These are phyloP conservation scores for Seriola dumerili DNA, from an alignment of 2,113 vertebrate genomes.

Conservation along the genomic window DNA sequence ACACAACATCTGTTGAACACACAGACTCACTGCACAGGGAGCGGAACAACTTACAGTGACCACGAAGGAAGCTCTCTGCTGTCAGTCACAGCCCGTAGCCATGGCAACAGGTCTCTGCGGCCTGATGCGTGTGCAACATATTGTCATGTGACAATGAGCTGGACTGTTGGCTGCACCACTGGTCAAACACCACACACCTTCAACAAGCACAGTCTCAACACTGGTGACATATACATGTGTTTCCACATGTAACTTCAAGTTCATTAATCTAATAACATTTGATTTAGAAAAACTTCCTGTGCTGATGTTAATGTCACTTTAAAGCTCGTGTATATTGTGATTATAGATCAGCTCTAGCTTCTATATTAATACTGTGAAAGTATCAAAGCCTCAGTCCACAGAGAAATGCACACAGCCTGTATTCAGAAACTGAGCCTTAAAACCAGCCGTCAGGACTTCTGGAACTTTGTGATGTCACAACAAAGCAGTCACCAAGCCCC, in stretches of 20 bases:
- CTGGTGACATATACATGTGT: background rate
- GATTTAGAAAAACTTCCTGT: too few species aligned
- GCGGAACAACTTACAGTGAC: constrained; percentile 11
- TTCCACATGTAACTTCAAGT: background rate
- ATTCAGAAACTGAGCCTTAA: too few species aligned
- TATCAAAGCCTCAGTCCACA: too few species aligned
- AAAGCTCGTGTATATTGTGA: too few species aligned
- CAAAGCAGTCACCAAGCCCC: too few species aligned
- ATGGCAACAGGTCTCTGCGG: constrained; percentile 22
- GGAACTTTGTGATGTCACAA: too few species aligned
- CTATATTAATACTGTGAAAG: too few species aligned
- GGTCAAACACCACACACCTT: background rate
- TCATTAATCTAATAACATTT: too few species aligned
- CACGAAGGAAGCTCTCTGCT: background rate
- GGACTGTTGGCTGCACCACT: background rate
- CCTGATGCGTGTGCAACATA: constrained; percentile 30
- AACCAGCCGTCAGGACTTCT: too few species aligned
- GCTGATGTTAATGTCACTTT: too few species aligned
- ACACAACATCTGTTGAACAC: background rate
- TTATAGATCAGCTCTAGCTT: too few species aligned
- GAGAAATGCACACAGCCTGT: too few species aligned
- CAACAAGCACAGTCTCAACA: background rate
- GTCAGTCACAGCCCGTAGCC: constrained; percentile 26
- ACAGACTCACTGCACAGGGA: background rate
- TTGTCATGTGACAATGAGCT: constrained; percentile 46